Conservation (phyloP, 23 tunicate species). For the Styela clava region DNA sequence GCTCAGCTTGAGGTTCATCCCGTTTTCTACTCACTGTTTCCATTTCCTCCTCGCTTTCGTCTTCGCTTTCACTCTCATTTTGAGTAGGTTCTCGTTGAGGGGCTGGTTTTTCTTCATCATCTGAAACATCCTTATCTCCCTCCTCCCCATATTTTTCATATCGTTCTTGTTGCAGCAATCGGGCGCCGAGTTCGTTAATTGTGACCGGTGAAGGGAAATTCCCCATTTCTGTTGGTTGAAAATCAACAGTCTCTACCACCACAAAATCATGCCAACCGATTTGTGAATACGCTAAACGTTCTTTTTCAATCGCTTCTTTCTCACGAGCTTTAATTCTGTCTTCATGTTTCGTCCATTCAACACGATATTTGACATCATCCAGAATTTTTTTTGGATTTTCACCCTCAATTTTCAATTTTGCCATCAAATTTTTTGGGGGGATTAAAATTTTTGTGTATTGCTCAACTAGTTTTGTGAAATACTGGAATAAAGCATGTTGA, state of each 20-base stretch:
- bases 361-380: constrained; percentile 92
- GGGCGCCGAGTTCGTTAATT: constrained; percentile 76
- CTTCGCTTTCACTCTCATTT: constrained; percentile 32
- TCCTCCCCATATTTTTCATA: constrained; percentile 90
- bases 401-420: constrained; percentile 62
- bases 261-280: constrained; percentile 99
- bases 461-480: constrained; percentile 87
- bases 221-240: constrained; percentile 66
- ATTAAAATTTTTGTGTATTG: constrained; percentile 90
- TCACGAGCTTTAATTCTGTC: constrained; percentile 78
- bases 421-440: constrained; percentile 71
- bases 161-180: constrained; percentile 82
- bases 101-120: neutral
- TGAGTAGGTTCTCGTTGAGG: neutral
- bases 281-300: constrained; percentile 85
- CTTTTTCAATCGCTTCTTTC: constrained; percentile 77
- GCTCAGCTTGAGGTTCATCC: constrained; percentile 44
- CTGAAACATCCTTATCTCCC: neutral
- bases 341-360: constrained; percentile 92
- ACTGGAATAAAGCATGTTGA: constrained; percentile 86
- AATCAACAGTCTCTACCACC: constrained; percentile 96
- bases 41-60: constrained; percentile 33
- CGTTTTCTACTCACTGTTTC: constrained; percentile 2
- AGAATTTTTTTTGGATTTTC: constrained; percentile 67
- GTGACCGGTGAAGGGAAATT: constrained; percentile 87